Base-by-base conservation (phyloP, 2,888 invertebrate species). In the Philaethria dido region DNA sequence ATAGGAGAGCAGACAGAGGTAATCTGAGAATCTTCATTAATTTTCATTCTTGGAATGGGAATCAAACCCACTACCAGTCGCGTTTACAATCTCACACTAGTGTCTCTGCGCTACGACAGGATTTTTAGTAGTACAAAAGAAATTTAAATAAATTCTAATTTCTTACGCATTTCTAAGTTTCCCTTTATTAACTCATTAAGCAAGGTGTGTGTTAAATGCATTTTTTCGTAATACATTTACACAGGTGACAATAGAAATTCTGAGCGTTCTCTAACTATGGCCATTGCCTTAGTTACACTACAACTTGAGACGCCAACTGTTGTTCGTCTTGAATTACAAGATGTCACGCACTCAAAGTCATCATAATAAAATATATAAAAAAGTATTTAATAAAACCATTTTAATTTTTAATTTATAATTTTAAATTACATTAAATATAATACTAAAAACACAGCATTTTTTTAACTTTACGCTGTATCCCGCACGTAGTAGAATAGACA, bases 211-310 rank as follows among this genome's bases (percentile, higher is more conserved):
- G 11, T 42, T 9, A 20, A n/a, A 39, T 29, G 29, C 29, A n/a
- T 9, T 52, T 52, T 66, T 66, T 55, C 55, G 39, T 22, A 8
- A 22, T 20, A 63, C 16, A 42, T 44, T 14, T 55, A 22, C 52
- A 69, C 45, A 64, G 29, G 25, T 57, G 50, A 68, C 52, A 54
- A 62, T 48, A 55, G 64, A 6, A 52, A 68, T 64, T 62, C 52
- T 55, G 62, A 64, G 9, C 22, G 52, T 44, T 42, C 48, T 29
- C 42, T 66, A 50, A 50, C 29, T 16, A 57, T 39, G 64, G 64
- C 52, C 50, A 36, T 64, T 68, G 61, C 67, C 65, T 64, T 67
- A 57, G 70, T 69, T 55, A 71, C 62, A 67, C 66, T 70, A 63
- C 25, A 69, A 36, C 57, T 63, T 62, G 62, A 70, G 57, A 48